Evolutionary conservation across 2,113 vertebrate genomes (phyloP), one percentile per base, ranked within the genome.

Genomic region (Paradoxurus hermaphroditus): DNA sequence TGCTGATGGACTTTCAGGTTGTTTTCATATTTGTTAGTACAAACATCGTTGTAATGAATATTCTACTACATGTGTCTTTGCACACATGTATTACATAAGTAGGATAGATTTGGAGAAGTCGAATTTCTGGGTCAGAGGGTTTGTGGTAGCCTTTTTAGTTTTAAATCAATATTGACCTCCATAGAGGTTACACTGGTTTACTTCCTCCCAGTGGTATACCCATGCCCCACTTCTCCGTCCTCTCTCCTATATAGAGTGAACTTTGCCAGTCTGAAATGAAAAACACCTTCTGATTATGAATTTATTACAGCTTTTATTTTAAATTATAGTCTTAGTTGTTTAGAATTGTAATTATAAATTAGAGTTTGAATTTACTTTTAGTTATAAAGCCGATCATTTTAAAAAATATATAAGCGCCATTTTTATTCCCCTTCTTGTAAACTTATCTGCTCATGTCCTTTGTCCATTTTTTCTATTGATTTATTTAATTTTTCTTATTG

Each of bases 381-480:
- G 75, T 41, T 86, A 5, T 39, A 16, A 85, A 19, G 53, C 31
- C 63, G 46, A 90, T 72, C 39, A n/a, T 79, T 93, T 96, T 11
- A 19, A 72, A 73, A 85, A 68, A 86, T 65, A 53, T 39, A 1
- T 27, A 53, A 73, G 70, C 73, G 23, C 31, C 31, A 56, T 73
- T 90, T 96, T 96, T 62, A 75, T 92, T 90, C 96, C 39, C 31
- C 86, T 83, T 75, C 41, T 89, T 49, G 12, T 85, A 65, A 94
- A 85, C 21, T 73, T 73, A 23, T 95, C 34, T 90, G 27, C 36
- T 94, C 1, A 49, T 93, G 25, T 59, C 56, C 9, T 79, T 94
- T 68, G 14, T 16, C 23, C 34, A 53, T 84, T 92, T 95, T 83
- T 82, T 65, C 49, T 96, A 25, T 81, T 88, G 34, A 49, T 13